These are phyloP conservation scores for Chaetodon trifascialis DNA, from an alignment of 2,113 vertebrate species.

Conservation along the genomic window DNA sequence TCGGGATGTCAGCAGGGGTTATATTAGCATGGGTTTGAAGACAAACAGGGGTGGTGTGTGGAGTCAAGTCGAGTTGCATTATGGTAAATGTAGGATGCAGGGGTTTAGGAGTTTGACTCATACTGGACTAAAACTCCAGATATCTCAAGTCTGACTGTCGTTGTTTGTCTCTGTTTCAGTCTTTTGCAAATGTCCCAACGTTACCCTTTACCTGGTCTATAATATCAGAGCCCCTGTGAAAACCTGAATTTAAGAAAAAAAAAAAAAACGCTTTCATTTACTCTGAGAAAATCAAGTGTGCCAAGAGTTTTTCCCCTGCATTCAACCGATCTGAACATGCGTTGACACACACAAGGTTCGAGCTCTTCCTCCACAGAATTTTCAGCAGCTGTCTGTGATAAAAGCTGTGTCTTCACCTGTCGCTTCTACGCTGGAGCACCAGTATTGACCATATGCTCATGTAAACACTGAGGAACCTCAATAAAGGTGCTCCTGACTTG, in stretches of 20 bases:
- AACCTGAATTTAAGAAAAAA: not conserved
- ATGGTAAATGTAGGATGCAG: not conserved
- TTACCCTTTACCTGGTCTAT: not conserved
- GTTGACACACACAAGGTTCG: too few species aligned
- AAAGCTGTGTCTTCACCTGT: constrained; percentile 9
- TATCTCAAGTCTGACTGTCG: too few species aligned
- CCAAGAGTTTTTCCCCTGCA: not conserved
- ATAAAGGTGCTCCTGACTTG: not conserved
- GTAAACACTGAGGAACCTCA: not conserved
- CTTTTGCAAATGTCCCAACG: not conserved
- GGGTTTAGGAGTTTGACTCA: too few species aligned
- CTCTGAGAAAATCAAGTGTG: not conserved
- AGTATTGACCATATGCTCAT: not conserved
- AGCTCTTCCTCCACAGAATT: not conserved
- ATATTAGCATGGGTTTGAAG: not conserved
- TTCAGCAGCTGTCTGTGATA: not conserved
- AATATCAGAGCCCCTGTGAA: not conserved
- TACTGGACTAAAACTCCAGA: too few species aligned
- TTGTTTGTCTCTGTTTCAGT: not conserved
- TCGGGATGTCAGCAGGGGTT: not conserved
- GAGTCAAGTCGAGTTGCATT: too few species aligned
- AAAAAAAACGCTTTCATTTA: not conserved
- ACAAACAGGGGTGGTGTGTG: not conserved
- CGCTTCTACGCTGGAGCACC: not conserved
- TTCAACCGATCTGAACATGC: not conserved